Conservation (phyloP, 1,140 invertebrate species). For the Eueides isabella region DNA sequence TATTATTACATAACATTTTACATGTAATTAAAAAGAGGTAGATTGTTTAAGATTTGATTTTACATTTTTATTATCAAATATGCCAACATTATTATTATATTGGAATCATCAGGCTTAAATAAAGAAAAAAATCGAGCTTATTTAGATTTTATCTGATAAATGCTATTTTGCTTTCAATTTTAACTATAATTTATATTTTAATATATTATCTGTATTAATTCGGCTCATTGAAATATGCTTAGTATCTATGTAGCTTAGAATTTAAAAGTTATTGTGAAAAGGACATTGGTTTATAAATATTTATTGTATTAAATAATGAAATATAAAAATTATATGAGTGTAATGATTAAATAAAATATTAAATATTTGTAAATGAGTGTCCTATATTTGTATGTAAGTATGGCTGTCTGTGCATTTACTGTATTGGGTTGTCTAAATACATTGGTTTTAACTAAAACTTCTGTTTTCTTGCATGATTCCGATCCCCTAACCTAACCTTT, state of each 20-base stretch:
- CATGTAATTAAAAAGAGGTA: not conserved
- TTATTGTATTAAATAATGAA: not conserved
- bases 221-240: constrained; percentile 38
- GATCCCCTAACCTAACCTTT: constrained; percentile 39
- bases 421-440: constrained; percentile 75
- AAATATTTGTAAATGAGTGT: constrained; percentile 48
- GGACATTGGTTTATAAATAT: constrained; percentile 45
- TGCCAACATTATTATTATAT: not conserved
- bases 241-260: constrained; percentile 44
- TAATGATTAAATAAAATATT: not conserved
- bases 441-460: constrained; percentile 65
- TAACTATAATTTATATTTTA: constrained; percentile 36
- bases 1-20: not conserved
- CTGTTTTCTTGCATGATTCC: constrained; percentile 78
- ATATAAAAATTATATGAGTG: not conserved
- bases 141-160: constrained; percentile 20
- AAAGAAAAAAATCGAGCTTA: constrained; percentile 35
- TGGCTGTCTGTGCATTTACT: constrained; percentile 67
- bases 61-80: not conserved
- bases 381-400: constrained; percentile 41
- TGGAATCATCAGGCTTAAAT: not conserved
- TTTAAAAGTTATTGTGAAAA: constrained; percentile 37
- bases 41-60: not conserved
- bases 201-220: constrained; percentile 32
- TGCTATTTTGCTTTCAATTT: constrained; percentile 27